These are phyloP conservation scores for Stigmatopora argus DNA, from an alignment of 2,113 vertebrate genomes.

Conservation along the genomic window DNA sequence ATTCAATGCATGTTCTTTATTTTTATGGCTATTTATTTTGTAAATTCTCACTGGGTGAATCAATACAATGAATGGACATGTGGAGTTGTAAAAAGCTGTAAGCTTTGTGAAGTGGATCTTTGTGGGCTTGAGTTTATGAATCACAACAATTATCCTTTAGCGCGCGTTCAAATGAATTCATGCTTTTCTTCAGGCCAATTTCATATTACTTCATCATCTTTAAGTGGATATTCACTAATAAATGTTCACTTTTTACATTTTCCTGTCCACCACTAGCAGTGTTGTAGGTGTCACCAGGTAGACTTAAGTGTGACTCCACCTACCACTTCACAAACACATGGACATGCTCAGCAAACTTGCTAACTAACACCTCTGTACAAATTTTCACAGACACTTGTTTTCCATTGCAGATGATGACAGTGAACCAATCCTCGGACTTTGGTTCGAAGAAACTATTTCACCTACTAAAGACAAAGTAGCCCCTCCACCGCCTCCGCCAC, in stretches of 20 bases:
- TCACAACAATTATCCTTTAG: neutral
- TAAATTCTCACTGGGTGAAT: too few relatives aligned
- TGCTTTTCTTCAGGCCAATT: neutral
- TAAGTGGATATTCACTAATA: constrained; percentile 40
- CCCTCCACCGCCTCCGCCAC: constrained; percentile 85
- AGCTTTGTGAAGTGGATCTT: neutral
- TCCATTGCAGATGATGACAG: constrained; percentile 87
- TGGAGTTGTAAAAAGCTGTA: neutral
- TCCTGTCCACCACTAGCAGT: constrained; percentile 42
- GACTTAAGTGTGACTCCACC: constrained; percentile 33
- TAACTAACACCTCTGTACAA: neutral
- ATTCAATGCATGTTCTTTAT: too few relatives aligned
- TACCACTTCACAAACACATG: constrained; percentile 17
- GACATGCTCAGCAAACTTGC: neutral
- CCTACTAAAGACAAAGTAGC: constrained; percentile 94
- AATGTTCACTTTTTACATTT: constrained; percentile 25
- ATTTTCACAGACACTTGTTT: constrained; percentile 7
- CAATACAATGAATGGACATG: too few relatives aligned
- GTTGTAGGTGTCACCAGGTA: constrained; percentile 38
- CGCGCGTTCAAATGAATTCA: neutral
- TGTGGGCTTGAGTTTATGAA: neutral
- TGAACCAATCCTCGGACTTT: constrained; percentile 95
- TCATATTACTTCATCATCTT: neutral
- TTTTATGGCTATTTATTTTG: too few relatives aligned
- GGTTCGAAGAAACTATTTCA: constrained; percentile 98